Base-by-base conservation (phyloP, 2,888 invertebrate species). In the Ichneumoninae sp. region DNA sequence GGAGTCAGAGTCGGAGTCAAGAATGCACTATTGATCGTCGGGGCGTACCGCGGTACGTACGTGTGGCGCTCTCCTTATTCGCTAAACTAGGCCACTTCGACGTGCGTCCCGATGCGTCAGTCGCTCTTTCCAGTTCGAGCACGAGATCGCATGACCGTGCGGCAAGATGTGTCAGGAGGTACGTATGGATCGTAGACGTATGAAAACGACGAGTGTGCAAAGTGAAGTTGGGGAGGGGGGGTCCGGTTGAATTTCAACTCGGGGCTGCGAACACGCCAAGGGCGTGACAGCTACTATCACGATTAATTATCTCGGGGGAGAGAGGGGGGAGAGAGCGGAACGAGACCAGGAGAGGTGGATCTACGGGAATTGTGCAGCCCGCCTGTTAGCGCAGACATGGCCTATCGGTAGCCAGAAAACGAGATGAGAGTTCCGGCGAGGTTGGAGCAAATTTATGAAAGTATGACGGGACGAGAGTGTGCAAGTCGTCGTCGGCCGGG, bases 21-120 rank as follows among this genome's bases (percentile, higher is more conserved):
- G 88, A 89, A 89, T 88, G 88, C 85, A 86, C 87, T 89, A 89
- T 89, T 88, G 89, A 89, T 89, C 89, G 87, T 83, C 81, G 84
- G 80, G 84, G 80, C 83, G 84, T 81, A 81, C 66, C 54, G 57
- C 50, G 57, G 40, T 10, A 78, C 80, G 80, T 83, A 80, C 83
- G 65, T 75, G 80, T 70, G 66, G 19, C 66, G 30, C 84, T 82
- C 83, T 85, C 86, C 84, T 86, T 84, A 75, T 84, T 78, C 80
- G 86, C 81, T 30, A 82, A 88, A 88, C 87, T 89, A 87, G 89
- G 89, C 87, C 89, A 87, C 85, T 85, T 84, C 71, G 84, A 83
- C 80, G 80, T 77, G 82, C 82, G 84, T 83, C 80, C 62, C 75
- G 72, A 85, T 85, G 86, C 86, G 87, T 83, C 85, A 69, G 69